These are phyloP conservation scores for Mus spicilegus DNA, from an alignment of 2,113 vertebrate genomes.

Conservation along the genomic window DNA sequence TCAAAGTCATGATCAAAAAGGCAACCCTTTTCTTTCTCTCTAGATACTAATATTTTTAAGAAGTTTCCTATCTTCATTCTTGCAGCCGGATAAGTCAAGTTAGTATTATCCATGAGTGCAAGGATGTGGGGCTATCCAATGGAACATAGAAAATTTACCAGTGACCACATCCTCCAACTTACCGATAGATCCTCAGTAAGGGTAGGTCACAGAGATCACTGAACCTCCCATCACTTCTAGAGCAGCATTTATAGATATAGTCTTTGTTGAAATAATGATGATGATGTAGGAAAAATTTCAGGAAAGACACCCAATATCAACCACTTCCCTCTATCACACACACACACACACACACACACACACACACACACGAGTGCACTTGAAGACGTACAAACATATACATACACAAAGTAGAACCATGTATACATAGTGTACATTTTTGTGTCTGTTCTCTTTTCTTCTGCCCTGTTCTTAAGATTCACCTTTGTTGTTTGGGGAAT, in stretches of 20 bases:
- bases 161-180: neutral
- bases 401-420: neutral
- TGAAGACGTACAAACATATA: neutral
- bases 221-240: neutral
- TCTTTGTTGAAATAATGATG: neutral
- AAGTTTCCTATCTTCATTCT: neutral
- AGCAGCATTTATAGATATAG: neutral
- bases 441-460: slow-evolving; percentile 6
- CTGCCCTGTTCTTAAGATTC: slow-evolving; percentile 14
- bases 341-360: too few relatives aligned
- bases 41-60: neutral
- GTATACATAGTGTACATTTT: neutral
- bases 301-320: neutral
- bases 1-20: slow-evolving; percentile 41
- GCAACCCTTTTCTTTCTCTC: neutral
- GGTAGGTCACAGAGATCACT: neutral
- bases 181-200: neutral
- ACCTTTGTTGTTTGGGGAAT: neutral
- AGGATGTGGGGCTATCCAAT: neutral
- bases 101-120: neutral
- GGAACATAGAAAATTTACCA: neutral
- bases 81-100: neutral
- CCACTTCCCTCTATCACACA: neutral
- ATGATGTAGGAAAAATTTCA: neutral
- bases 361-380: neutral